Evolutionary conservation across 2,113 vertebrate species (phyloP).

Genomic region (Varanus komodoensis): DNA sequence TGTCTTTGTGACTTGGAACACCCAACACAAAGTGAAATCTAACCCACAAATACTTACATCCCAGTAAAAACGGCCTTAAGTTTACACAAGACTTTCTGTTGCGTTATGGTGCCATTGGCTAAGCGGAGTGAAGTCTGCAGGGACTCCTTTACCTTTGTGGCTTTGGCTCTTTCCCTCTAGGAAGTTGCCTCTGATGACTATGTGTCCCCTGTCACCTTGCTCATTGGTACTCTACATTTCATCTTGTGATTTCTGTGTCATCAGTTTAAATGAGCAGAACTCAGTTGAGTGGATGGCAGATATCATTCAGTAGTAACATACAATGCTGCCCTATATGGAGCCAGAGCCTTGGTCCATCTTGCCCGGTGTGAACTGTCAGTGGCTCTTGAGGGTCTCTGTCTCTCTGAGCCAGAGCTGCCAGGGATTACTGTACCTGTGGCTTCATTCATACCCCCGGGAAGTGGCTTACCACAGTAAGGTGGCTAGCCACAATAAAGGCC

Average conservation of each 20-base stretch:
- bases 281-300: not conserved
- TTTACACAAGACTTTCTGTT: not conserved
- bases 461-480: too few species aligned
- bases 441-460: too few species aligned
- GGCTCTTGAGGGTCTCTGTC: not conserved
- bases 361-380: not conserved
- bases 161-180: not conserved
- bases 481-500: too few species aligned
- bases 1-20: not conserved
- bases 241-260: not conserved
- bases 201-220: slow-evolving; percentile 21
- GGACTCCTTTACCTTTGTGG: too few species aligned
- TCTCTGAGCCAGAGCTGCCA: not conserved
- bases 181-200: slow-evolving; percentile 11
- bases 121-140: too few species aligned
- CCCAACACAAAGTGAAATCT: not conserved
- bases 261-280: not conserved
- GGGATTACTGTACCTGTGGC: not conserved
- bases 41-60: not conserved
- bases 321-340: not conserved
- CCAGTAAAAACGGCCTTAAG: slow-evolving; percentile 24
- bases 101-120: too few species aligned
- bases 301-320: not conserved
- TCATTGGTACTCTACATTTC: not conserved
- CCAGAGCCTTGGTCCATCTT: too few species aligned